Conservation (phyloP, 2,888 invertebrate genomes). For the Stegana nigrithorax region DNA sequence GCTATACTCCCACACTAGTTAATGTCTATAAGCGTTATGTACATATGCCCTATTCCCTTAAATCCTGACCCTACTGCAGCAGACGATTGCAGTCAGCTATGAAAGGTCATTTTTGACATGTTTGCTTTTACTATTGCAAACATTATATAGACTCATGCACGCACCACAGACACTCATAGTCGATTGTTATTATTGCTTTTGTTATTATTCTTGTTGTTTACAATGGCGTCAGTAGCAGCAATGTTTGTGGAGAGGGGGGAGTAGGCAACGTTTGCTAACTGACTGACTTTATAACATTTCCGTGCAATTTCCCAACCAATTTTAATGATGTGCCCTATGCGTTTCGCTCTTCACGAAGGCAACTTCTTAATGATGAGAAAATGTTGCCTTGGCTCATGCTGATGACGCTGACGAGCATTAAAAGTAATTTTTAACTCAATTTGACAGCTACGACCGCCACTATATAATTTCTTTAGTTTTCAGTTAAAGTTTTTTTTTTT, state of each 20-base stretch:
- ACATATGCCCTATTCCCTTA: too few relatives aligned
- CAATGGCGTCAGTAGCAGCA: not conserved
- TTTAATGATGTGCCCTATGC: constrained; percentile 6
- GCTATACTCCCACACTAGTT: constrained; percentile 7
- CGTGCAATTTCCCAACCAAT: not conserved
- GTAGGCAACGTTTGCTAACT: not conserved
- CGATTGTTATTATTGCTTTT: too few relatives aligned
- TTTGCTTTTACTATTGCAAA: constrained; percentile 1
- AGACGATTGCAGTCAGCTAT: not conserved
- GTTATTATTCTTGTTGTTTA: not conserved
- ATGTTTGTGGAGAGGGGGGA: not conserved
- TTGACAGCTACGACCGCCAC: constrained; percentile 4
- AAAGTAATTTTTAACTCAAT: constrained; percentile 16
- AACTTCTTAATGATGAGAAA: constrained; percentile 7
- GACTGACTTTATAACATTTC: too few relatives aligned
- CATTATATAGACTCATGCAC: too few relatives aligned
- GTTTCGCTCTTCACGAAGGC: not conserved
- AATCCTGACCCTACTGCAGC: too few relatives aligned
- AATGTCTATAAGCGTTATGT: not conserved
- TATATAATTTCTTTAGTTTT: too few relatives aligned
- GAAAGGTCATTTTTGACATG: constrained; percentile 10
- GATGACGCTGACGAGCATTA: constrained; percentile 1
- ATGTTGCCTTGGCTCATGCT: not conserved
- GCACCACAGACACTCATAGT: too few relatives aligned
- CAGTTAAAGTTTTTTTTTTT: too few relatives aligned